Conservation (phyloP, 2,797 vertebrate genomes). For the Acipenser oxyrinchus region DNA sequence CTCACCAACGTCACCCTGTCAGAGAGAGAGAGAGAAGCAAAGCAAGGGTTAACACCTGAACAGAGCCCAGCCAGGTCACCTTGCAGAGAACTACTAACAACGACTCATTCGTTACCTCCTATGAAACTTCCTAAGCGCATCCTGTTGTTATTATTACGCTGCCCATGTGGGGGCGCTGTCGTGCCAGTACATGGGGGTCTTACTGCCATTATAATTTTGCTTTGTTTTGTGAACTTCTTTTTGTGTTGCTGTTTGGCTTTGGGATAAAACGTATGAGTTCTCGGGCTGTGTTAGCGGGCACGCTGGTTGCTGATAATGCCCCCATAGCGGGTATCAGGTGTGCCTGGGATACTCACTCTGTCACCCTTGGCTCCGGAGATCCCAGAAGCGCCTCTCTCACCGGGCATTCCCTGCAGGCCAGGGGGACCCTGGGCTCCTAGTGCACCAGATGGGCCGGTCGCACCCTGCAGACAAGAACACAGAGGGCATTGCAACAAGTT, state of each 20-base stretch:
- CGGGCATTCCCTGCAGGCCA: slow-evolving; percentile 93
- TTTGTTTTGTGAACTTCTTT: no score
- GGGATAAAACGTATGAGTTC: not conserved
- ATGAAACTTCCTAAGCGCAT: no score
- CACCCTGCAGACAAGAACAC: slow-evolving; percentile 59
- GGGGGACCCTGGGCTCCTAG: slow-evolving; percentile 80
- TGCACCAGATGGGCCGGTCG: slow-evolving; percentile 73
- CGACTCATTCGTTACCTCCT: no score
- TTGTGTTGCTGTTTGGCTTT: not conserved
- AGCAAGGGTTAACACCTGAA: not conserved
- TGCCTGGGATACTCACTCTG: slow-evolving; percentile 65
- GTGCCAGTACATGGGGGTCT: no score
- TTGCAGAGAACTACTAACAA: no score
- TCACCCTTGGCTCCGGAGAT: slow-evolving; percentile 90
- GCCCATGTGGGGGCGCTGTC: no score
- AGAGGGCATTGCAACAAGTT: no score
- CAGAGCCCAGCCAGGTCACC: no score
- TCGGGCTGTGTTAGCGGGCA: not conserved
- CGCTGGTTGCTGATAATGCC: no score
- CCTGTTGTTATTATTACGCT: no score
- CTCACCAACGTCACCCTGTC: slow-evolving; percentile 82
- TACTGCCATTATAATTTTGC: no score
- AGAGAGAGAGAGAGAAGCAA: slow-evolving; percentile 19
- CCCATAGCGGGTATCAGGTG: not conserved
- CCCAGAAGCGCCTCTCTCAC: slow-evolving; percentile 84